phyloP scores from a whole-genome alignment of 2,888 invertebrate genomes.

The Monoplex corrugatus region DNA sequence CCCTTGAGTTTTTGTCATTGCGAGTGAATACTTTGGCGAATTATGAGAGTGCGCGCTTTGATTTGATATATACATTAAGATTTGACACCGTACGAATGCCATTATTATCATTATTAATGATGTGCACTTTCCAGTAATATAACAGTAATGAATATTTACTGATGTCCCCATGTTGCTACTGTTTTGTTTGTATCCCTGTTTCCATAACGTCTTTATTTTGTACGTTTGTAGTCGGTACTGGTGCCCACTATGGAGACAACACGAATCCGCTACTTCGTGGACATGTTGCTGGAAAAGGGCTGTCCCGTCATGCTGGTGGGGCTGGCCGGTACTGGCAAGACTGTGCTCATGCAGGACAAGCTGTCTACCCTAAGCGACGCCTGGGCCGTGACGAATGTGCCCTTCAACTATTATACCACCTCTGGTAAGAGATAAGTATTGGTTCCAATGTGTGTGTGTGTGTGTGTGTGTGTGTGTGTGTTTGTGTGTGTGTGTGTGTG shows the following conservation, averaged over 20 bases:
- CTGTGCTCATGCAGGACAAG: slow-evolving; percentile 93
- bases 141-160: background rate
- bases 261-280: slow-evolving; percentile 92
- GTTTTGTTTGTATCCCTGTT: no score
- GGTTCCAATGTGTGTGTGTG: background rate
- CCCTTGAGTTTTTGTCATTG: no score
- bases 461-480: background rate
- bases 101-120: no score
- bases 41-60: no score
- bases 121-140: no score
- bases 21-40: no score
- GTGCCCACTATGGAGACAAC: slow-evolving; percentile 97
- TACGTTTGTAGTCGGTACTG: slow-evolving; percentile 89
- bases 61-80: no score
- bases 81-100: no score
- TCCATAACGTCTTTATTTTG: no score
- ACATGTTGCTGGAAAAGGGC: slow-evolving; percentile 92
- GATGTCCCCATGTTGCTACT: no score
- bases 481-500: no score
- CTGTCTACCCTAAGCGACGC: slow-evolving; percentile 87
- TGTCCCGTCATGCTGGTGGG: slow-evolving; percentile 98
- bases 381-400: slow-evolving; percentile 93
- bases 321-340: slow-evolving; percentile 96
- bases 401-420: slow-evolving; percentile 97
- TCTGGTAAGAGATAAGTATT: slow-evolving; percentile 83